phyloP scores from a whole-genome alignment of 1,140 invertebrate genomes.

The Wiebesia pumilae region DNA sequence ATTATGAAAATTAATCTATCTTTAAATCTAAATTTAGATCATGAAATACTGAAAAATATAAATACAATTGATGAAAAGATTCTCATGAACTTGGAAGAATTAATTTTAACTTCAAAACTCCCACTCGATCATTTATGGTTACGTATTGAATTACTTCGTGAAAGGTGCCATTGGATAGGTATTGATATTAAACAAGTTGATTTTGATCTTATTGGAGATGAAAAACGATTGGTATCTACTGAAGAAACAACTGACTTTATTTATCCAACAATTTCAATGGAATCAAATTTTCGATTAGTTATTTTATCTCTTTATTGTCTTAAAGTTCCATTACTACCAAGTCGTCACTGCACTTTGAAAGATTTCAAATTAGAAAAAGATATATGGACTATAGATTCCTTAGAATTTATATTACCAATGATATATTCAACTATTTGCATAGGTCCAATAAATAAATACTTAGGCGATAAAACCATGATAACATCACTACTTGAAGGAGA shows the following conservation, averaged over 20 bases:
- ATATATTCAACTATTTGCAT: conserved; percentile 64
- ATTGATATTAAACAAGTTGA: conserved; percentile 67
- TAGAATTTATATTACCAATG: conserved; percentile 75
- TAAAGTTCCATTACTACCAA: conserved; percentile 79
- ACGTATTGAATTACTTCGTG: conserved; percentile 79
- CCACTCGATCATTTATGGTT: conserved; percentile 82
- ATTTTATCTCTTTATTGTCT: conserved; percentile 76
- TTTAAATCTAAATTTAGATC: conserved; percentile 75
- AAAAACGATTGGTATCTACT: conserved; percentile 78
- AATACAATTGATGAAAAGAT: conserved; percentile 74
- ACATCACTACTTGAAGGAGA: conserved; percentile 72
- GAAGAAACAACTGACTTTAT: conserved; percentile 80
- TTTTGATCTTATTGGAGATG: conserved; percentile 73
- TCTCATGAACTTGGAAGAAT: conserved; percentile 79
- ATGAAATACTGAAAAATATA: conserved; percentile 68
- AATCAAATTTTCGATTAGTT: conserved; percentile 76
- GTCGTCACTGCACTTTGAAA: conserved; percentile 67
- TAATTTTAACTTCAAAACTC: conserved; percentile 78
- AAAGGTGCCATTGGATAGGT: conserved; percentile 79
- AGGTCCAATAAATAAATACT: conserved; percentile 65
- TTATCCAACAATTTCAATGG: conserved; percentile 77
- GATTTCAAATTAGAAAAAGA: conserved; percentile 73
- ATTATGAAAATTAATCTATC: conserved; percentile 78
- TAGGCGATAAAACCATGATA: conserved; percentile 68
- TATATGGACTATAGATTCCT: conserved; percentile 75